phyloP scores from a whole-genome alignment of 2,888 invertebrate genomes.

The Arctia plantaginis region DNA sequence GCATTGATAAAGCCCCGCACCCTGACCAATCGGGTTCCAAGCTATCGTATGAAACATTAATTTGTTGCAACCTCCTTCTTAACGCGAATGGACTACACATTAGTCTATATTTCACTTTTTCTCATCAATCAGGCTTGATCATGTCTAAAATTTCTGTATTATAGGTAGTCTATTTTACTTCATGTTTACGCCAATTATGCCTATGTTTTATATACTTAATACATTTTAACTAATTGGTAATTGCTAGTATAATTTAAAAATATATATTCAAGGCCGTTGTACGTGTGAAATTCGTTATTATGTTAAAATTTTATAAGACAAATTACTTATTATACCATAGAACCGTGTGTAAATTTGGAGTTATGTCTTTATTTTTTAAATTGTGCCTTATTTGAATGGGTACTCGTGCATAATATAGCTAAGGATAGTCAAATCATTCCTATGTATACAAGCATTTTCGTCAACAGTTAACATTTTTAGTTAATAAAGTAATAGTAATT shows the following conservation, averaged over 20 bases:
- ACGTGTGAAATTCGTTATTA: slow-evolving; percentile 10
- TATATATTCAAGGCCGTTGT: background rate
- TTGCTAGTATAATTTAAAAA: background rate
- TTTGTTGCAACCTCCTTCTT: background rate
- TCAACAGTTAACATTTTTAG: slow-evolving; percentile 13
- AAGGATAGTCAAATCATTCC: slow-evolving; percentile 47
- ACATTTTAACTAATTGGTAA: slow-evolving; percentile 11
- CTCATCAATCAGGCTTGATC: background rate
- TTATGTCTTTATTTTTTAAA: slow-evolving; percentile 28
- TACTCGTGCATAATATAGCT: slow-evolving; percentile 30
- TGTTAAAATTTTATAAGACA: slow-evolving; percentile 12
- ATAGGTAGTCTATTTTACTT: background rate
- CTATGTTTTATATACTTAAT: slow-evolving; percentile 14
- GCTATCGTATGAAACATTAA: background rate
- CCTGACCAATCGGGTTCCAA: background rate
- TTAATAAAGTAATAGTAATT: slow-evolving; percentile 14
- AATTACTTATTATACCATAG: slow-evolving; percentile 12
- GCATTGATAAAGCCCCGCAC: background rate
- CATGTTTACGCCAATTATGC: background rate
- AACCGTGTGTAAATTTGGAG: slow-evolving; percentile 1
- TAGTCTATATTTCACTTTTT: background rate
- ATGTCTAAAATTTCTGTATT: background rate
- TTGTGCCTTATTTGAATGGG: slow-evolving; percentile 41
- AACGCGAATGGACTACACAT: background rate
- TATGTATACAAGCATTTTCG: slow-evolving; percentile 28